Conservation (phyloP, 2,797 vertebrate species). For the Paratrypauchen microcephalus region DNA sequence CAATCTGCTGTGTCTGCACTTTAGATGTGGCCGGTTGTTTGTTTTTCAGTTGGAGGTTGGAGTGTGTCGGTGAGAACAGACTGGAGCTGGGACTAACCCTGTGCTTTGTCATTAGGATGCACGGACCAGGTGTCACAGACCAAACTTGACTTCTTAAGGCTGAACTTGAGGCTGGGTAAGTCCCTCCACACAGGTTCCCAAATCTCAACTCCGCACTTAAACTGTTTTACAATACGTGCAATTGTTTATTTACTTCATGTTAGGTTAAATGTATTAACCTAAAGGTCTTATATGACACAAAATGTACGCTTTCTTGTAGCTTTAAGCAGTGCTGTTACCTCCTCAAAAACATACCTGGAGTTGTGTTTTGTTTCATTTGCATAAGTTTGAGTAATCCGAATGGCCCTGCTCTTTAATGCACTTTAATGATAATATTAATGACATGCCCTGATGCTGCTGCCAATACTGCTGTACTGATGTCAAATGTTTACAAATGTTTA, state of each 20-base stretch:
- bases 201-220: not conserved
- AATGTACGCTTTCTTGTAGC: too few species aligned
- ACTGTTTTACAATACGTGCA: not conserved
- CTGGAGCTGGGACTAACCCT: not conserved
- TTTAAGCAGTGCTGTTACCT: too few species aligned
- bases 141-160: constrained; percentile 32
- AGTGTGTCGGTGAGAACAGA: constrained; percentile 19
- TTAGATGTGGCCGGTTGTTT: not conserved
- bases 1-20: not conserved
- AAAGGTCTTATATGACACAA: too few species aligned
- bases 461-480: too few species aligned
- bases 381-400: too few species aligned
- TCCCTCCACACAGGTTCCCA: constrained; percentile 10
- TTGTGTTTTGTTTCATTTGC: too few species aligned
- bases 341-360: too few species aligned
- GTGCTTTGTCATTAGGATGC: constrained; percentile 7
- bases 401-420: too few species aligned
- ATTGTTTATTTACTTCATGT: not conserved
- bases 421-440: too few species aligned
- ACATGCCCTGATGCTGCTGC: too few species aligned
- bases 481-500: too few species aligned
- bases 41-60: constrained; percentile 15
- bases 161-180: constrained; percentile 38
- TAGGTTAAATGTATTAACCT: not conserved
- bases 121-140: constrained; percentile 39